Base-by-base conservation (phyloP, 2,888 invertebrate genomes). In the Nymphalis polychloros region DNA sequence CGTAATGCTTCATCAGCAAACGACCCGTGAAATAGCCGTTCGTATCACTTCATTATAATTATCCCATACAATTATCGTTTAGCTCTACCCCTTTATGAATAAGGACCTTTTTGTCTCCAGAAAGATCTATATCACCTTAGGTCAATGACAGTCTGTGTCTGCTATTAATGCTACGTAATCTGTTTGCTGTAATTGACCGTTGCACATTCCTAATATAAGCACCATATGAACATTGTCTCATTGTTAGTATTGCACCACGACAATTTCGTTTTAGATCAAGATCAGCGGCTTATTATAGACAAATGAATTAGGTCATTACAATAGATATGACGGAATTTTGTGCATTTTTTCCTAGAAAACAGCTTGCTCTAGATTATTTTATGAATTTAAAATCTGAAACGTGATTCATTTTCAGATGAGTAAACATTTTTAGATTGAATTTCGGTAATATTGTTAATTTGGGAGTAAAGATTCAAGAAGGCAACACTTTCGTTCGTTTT, bases 101-200 rank as follows among this genome's bases (percentile, higher is more conserved):
- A 79, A 79, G 72, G 75, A 67, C 68, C 64, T 76, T 82, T 70
- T 80, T 84, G 27, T 53, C 31, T 63, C 69, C 67, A 53, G 69
- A 63, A 67, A 66, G 68, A 68, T 57, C 53, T 62, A 52, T 70
- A 70, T 69, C 72, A 71, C 71, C 70, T 73, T 68, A 83, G 82
- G 79, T 85, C 88, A 85, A 84, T 86, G 85, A 87, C 88, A 86
- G 86, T 82, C 85, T 89, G 89, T 84, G 81, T 79, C 83, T 78
- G 81, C 83, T 82, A 88, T 88, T 84, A 88, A 81, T 79, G 79
- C 75, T 62, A 60, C 47, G 63, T 63, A 64, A 67, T 70, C 79
- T 80, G 80, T 78, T 78, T 78, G 80, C 73, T 77, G 77, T 79
- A 80, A 81, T 80, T 78, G 81, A 79, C 73, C 76, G 79, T 76